A percentile compares a stretch with the other conserved stretches of the same genome.
These are phyloP conservation scores for Enoplosus armatus DNA, from an alignment of 2,797 vertebrate species.

Conservation along the genomic window DNA sequence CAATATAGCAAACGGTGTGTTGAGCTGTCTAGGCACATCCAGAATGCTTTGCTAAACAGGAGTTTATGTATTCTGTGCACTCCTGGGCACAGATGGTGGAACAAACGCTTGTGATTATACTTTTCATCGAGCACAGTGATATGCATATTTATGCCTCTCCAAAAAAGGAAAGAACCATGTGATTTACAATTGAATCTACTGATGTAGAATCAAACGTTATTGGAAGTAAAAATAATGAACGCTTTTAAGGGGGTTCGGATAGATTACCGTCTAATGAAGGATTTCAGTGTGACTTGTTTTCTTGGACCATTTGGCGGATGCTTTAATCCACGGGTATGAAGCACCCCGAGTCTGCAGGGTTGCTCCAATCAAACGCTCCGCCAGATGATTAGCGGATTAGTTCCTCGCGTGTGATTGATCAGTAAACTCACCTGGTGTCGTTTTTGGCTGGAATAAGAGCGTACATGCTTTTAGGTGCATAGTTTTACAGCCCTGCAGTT, in stretches of 20 bases:
- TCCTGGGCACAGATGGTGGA: constrained; percentile 67
- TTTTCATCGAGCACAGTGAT: constrained; percentile 55
- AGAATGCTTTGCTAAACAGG: constrained; percentile 51
- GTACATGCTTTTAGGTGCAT: neutral
- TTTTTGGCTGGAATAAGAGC: constrained; percentile 1
- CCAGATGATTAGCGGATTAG: constrained; percentile 29
- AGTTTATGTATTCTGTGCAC: constrained; percentile 64
- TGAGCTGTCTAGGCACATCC: constrained; percentile 33
- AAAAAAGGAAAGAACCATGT: constrained; percentile 30
- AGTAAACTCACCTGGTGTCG: constrained; percentile 21
- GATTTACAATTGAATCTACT: constrained; percentile 24
- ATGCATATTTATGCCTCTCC: constrained; percentile 65
- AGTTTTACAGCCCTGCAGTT: neutral
- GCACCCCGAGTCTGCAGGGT: constrained; percentile 16
- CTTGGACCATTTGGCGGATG: constrained; percentile 8
- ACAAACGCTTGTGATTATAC: constrained; percentile 71
- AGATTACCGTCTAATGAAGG: constrained; percentile 24
- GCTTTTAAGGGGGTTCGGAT: constrained; percentile 23
- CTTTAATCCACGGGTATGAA: constrained; percentile 42
- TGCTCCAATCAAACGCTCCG: constrained; percentile 35
- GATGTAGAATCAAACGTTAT: constrained; percentile 9
- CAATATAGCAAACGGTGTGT: constrained; percentile 8
- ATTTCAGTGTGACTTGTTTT: constrained; percentile 1
- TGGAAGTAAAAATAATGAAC: neutral
- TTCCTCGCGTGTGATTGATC: constrained; percentile 44